These are phyloP conservation scores for Sisor rabdophorus DNA, from an alignment of 2,113 vertebrate species.

Conservation along the genomic window DNA sequence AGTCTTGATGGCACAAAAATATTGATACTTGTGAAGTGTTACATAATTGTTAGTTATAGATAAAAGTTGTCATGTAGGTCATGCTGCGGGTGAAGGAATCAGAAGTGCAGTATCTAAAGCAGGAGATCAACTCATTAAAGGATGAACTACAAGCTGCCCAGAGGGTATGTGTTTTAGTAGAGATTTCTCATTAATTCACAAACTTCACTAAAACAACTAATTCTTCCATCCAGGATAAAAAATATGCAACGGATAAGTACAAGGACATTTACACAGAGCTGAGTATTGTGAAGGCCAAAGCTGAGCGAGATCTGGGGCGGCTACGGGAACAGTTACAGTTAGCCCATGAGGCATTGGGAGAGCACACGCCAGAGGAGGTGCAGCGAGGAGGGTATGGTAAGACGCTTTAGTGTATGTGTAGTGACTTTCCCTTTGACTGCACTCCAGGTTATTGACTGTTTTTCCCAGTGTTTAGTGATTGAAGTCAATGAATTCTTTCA, in stretches of 20 bases:
- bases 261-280: conserved; percentile 82
- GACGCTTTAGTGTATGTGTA: background rate
- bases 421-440: background rate
- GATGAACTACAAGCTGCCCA: conserved; percentile 77
- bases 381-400: conserved; percentile 73
- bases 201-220: too few relatives aligned
- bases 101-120: conserved; percentile 79
- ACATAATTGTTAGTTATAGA: background rate
- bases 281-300: conserved; percentile 78
- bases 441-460: background rate
- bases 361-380: conserved; percentile 67
- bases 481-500: background rate
- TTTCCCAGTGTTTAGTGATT: background rate
- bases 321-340: conserved; percentile 75
- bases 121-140: conserved; percentile 79
- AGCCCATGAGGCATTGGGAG: conserved; percentile 74
- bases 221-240: conserved; percentile 68
- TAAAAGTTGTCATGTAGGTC: conserved; percentile 60
- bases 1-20: too few relatives aligned
- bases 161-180: conserved; percentile 60
- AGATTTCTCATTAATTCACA: background rate
- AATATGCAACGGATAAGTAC: conserved; percentile 78
- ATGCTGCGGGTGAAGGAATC: conserved; percentile 80
- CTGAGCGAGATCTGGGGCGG: conserved; percentile 70
- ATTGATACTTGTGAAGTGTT: background rate